Base-by-base conservation (phyloP, 2,888 invertebrate genomes). In the Pammene aurita region DNA sequence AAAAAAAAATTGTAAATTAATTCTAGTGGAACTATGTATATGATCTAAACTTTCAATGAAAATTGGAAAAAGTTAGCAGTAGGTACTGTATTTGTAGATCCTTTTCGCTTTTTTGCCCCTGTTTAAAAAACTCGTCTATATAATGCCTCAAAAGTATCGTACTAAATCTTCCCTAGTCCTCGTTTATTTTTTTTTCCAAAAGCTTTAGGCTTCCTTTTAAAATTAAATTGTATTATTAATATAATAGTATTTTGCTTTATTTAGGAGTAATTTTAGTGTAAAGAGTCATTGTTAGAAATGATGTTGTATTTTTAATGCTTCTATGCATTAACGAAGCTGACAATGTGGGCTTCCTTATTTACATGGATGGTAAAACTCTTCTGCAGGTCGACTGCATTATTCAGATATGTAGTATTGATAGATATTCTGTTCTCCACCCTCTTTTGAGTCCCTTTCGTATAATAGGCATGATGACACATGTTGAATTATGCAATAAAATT, bases 271-370 rank as follows among this genome's bases (percentile, higher is more conserved):
- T 16, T 48, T 14, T 14, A 18, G 11, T 18, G 42, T 42, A 42
- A 1, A 42, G 11, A 42, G 11, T 42, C 42, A 42, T 42, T 11
- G 42, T 4, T 42, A 42, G 10, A 42, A 11, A 42, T 42, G 9
- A 48, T 26, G 18, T 0, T 5, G 5, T 35, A 54, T 56, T 56
- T 38, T 7, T 50, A 18, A 50, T 18, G 38, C 38, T 56, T 56
- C 34, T 55, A 14, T 55, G 9, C 54, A 35, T 9, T 55, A 34
- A 55, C 5, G 55, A 56, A 56, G 55, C 55, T 38, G 38, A n/a
- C 1, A 2, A 55, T 11, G 0, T 55, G 58, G 58, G 18, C 58
- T 58, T 58, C 58, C 58, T 58, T 56, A 14, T 56, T 56, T 38
- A 38, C 7, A 26, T 50, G 13, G 50, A 54, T 34, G n/a, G 26